Base-by-base conservation (phyloP, 2,113 vertebrate genomes). In the Lichenostomus cassidix region DNA sequence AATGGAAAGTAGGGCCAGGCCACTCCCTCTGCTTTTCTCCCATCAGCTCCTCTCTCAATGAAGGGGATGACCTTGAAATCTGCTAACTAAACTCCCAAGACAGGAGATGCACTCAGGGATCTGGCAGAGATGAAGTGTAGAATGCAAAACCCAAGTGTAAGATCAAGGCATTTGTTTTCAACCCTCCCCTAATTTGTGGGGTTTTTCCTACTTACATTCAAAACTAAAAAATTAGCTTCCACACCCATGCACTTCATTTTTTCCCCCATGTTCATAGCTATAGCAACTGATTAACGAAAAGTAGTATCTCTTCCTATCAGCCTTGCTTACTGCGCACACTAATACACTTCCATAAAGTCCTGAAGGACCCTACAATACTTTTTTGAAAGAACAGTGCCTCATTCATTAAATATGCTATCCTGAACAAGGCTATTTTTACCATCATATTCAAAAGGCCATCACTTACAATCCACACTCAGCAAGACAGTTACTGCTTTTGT, bases 391-490 rank as follows among this genome's bases (percentile, higher is more conserved):
- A 73, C 14, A 42, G 19, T 90, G 55, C 25, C n/a, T 95, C 63
- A 59, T 89, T 92, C 39, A 89, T 89, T 91, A 90, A 89, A 89
- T 53, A 81, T 33, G 46, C 49, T 65, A 86, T 15, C 17, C 28
- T 50, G 80, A 96, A 80, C 12, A 62, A 80, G 52, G 63, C 83
- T 95, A 83, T 80, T 95, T 94, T 95, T 83, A 90, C 52, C 21
- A 31, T 46, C 13, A 62, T 35, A 92, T 87, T 91, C 59, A 74
- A 81, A 92, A 87, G 42, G 28, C 59, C 59, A 94, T 74, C 64
- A 70, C 25, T 90, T 89, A 80, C 12, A 78, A 63, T 70, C 76
- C 42, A 74, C 18, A 55, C 50, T 59, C 49, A 46, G 59, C 1
- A 3, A 89, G 49, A 73, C 29, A 79, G 41, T 53, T 52, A 83